Base-by-base conservation (phyloP, 2,797 vertebrate species). In the Salarias fasciatus region DNA sequence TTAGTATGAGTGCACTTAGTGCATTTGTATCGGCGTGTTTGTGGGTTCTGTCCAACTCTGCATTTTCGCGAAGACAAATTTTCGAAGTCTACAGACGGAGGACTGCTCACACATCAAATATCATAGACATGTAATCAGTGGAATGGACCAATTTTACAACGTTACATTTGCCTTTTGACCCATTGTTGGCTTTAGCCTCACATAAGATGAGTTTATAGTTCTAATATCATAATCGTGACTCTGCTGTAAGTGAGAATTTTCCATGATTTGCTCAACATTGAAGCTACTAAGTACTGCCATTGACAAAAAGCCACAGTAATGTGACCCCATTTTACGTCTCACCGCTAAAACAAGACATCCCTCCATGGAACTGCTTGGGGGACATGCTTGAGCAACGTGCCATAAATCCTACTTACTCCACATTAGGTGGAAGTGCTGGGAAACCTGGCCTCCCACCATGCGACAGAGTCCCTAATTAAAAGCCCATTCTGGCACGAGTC, bases 331-430 rank as follows among this genome's bases (percentile, higher is more conserved):
- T 24, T 58, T 65, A 18, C 75, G 53, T 63, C 29, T 61, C 51
- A 60, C 53, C 45, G 43, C 55, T 63, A 24, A 54, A 68, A 72
- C 53, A 73, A 69, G 63, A 54, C 63, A 40, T 77, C 42, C 28
- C 38, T 80, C 70, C 82, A 86, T 75, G 77, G 62, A 78, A 78
- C 67, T 73, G 83, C 75, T 75, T 41, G 44, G 50, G 62, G 67
- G 84, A 56, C 62, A 63, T 51, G 45, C 80, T 79, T 62, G 47
- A 78, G 73, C 58, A 68, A 69, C 12, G 13, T 52, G 53, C 73
- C 73, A 77, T 86, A 83, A 82, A 88, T 88, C 75, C 79, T 76
- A 74, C 85, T 88, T 83, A 83, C 84, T 74, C 78, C 80, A 82
- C 73, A 83, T 72, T 68, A 70, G 48, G 65, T 87, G 70, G 86